Conservation (phyloP, 2,888 invertebrate species). For the Sinelater perroti region DNA sequence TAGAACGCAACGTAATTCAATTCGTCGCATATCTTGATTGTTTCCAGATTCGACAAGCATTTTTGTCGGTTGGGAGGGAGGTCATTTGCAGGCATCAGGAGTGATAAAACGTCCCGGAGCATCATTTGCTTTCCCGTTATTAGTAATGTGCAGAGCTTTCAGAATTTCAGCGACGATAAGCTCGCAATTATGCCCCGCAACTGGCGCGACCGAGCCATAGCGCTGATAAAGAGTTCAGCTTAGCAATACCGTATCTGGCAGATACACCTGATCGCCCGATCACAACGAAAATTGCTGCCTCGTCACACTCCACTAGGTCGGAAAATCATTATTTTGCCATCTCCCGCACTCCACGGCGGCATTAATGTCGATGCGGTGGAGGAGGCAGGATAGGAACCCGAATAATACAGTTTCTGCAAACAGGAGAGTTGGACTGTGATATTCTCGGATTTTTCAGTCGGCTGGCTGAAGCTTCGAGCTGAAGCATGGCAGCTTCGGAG, state of each 20-base stretch:
- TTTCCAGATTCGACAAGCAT: conserved; percentile 3
- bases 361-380: conserved; percentile 30
- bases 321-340: conserved; percentile 29
- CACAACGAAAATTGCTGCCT: conserved; percentile 23
- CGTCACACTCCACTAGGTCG: conserved; percentile 25
- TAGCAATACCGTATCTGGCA: conserved; percentile 9
- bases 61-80: too few relatives aligned
- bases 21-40: conserved; percentile 5
- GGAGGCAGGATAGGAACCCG: conserved; percentile 20
- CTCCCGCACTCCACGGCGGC: conserved; percentile 24
- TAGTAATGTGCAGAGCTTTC: too few relatives aligned
- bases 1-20: neutral
- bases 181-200: neutral
- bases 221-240: conserved; percentile 11
- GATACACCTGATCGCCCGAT: conserved; percentile 23
- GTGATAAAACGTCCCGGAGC: too few relatives aligned
- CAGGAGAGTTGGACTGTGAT: conserved; percentile 25
- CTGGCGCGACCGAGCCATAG: conserved; percentile 1
- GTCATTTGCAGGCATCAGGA: too few relatives aligned
- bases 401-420: conserved; percentile 32
- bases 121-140: too few relatives aligned
- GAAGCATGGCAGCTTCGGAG: conserved; percentile 13
- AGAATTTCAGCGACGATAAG: too few relatives aligned
- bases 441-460: conserved; percentile 27
- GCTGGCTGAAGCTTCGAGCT: conserved; percentile 20